Percentiles rank a stretch among this genome's conserved stretches.
These are phyloP conservation scores for Thecocarcelia acutangulata DNA, from an alignment of 2,888 invertebrate genomes.

Conservation along the genomic window DNA sequence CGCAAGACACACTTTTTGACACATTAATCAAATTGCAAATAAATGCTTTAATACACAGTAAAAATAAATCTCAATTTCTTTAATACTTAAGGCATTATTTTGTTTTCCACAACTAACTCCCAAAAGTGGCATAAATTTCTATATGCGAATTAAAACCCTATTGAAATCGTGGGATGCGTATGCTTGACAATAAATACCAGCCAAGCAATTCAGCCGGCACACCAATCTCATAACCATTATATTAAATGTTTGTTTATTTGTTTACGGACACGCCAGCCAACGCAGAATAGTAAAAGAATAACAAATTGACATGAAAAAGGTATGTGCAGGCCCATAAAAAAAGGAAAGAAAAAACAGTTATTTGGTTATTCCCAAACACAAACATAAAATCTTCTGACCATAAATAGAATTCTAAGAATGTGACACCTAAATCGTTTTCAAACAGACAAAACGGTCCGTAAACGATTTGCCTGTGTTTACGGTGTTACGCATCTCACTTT, in stretches of 20 bases:
- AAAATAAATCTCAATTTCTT: conserved; percentile 19
- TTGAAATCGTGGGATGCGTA: neutral
- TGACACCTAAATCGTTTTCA: conserved; percentile 1
- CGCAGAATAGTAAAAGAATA: neutral
- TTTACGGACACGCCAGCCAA: neutral
- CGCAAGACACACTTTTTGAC: neutral
- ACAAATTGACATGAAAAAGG: conserved; percentile 22
- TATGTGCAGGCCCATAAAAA: neutral
- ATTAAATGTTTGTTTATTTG: conserved; percentile 27
- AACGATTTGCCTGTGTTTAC: too few relatives aligned
- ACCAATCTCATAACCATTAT: conserved; percentile 21
- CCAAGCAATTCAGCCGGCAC: neutral
- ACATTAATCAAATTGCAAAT: neutral
- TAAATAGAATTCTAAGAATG: neutral
- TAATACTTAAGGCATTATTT: neutral
- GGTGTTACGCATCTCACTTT: too few relatives aligned
- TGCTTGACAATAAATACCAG: neutral
- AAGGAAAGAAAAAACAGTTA: neutral
- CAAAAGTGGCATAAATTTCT: conserved; percentile 5
- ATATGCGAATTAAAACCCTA: neutral
- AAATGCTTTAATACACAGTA: neutral
- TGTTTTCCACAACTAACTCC: conserved; percentile 4
- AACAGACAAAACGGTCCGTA: neutral
- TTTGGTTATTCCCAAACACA: conserved; percentile 24
- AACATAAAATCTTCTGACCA: neutral